Percentiles rank a stretch among this genome's conserved stretches.
Evolutionary conservation across 2,888 invertebrate species (phyloP).

Genomic region (Ceraclea dissimilis): DNA sequence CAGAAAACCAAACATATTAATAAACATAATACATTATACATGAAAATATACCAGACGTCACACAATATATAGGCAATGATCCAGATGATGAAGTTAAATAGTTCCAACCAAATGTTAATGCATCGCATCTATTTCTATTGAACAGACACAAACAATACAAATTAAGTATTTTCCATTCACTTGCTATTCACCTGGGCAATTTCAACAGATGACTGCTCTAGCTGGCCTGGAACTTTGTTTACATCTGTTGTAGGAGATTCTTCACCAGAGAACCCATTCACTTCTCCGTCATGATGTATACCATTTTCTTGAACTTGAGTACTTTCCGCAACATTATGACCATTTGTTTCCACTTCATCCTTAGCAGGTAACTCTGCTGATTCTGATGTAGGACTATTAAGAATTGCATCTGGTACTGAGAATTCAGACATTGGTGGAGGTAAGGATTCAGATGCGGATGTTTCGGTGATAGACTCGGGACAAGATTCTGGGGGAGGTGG

Average conservation of each 20-base stretch:
- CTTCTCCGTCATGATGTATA: constrained; percentile 6
- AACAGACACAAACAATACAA: constrained; percentile 26
- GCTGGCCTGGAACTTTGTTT: constrained; percentile 10
- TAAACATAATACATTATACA: constrained; percentile 8
- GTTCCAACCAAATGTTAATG: constrained; percentile 25
- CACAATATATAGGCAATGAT: background rate
- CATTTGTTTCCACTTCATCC: constrained; percentile 16
- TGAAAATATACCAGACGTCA: constrained; percentile 3
- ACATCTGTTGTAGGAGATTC: constrained; percentile 3
- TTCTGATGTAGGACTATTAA: constrained; percentile 25
- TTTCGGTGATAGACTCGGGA: constrained; percentile 23
- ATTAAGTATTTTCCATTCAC: constrained; percentile 25
- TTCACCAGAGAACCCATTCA: constrained; percentile 6
- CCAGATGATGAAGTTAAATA: too few relatives aligned
- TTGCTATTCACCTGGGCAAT: constrained; percentile 26
- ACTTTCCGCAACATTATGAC: constrained; percentile 7
- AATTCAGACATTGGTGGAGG: constrained; percentile 23
- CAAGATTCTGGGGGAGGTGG: constrained; percentile 25
- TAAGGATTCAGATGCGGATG: constrained; percentile 24
- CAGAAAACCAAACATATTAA: constrained; percentile 18
- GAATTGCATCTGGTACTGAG: constrained; percentile 19
- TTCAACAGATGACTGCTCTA: constrained; percentile 13
- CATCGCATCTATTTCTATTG: constrained; percentile 21
- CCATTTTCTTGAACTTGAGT: background rate
- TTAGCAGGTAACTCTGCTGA: constrained; percentile 21